Evolutionary conservation across 2,113 vertebrate genomes (phyloP).

Genomic region (Scortum barcoo): DNA sequence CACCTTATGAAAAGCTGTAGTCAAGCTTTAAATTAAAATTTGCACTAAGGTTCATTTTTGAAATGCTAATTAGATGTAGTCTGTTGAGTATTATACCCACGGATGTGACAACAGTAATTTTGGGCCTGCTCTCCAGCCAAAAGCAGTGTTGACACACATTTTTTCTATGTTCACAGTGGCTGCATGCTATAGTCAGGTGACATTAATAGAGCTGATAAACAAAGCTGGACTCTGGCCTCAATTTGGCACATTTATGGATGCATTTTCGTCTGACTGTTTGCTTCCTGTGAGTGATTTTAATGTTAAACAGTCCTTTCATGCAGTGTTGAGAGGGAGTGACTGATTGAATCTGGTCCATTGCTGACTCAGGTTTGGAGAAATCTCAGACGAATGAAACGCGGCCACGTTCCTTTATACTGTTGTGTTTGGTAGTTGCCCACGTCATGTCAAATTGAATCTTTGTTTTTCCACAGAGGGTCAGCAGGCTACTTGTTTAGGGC

Average conservation of each 20-base stretch:
- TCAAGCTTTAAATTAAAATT: neutral
- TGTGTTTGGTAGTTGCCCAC: neutral
- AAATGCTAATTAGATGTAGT: neutral
- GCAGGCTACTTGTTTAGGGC: conserved; percentile 44
- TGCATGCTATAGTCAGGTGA: neutral
- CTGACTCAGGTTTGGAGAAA: conserved; percentile 22
- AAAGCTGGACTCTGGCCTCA: neutral
- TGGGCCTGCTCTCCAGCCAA: neutral
- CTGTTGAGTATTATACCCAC: neutral
- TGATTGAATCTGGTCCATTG: neutral
- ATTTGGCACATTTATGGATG: neutral
- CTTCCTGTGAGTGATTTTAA: conserved; percentile 4
- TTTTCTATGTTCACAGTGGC: neutral
- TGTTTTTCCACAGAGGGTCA: conserved; percentile 29
- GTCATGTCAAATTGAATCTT: conserved; percentile 25
- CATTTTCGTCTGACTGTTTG: conserved; percentile 4
- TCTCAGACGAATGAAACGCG: conserved; percentile 18
- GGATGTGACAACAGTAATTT: neutral
- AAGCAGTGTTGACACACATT: neutral
- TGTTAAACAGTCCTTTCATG: neutral
- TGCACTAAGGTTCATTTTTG: neutral
- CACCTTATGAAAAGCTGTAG: neutral
- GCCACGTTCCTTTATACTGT: conserved; percentile 1
- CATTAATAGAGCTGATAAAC: conserved; percentile 8
- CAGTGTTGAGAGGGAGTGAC: neutral